phyloP scores from a whole-genome alignment of 2,113 vertebrate genomes.

The Epinephelus lanceolatus region DNA sequence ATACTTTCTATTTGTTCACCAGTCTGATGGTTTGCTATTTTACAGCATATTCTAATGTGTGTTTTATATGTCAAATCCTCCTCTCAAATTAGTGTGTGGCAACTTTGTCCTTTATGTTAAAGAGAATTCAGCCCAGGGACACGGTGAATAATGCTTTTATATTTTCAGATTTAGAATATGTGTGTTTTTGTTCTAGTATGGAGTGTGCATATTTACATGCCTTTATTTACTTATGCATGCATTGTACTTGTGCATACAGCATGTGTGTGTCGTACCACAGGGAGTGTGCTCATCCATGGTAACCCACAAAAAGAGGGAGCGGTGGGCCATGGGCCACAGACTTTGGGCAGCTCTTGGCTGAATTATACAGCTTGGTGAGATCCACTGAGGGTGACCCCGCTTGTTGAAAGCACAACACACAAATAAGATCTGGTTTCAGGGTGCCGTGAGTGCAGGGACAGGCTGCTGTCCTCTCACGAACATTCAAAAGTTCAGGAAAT shows the following conservation, averaged over 20 bases:
- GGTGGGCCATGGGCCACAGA: conserved; percentile 49
- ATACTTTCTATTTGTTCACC: conserved; percentile 41
- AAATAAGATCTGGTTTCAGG: conserved; percentile 63
- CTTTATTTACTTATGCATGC: conserved; percentile 10
- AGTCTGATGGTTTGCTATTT: conserved; percentile 11
- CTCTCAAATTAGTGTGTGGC: neutral
- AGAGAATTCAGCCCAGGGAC: neutral
- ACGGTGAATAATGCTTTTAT: neutral
- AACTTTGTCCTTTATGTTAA: neutral
- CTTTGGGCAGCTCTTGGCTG: conserved; percentile 58
- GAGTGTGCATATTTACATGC: conserved; percentile 11
- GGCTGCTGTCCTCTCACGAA: neutral
- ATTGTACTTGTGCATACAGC: conserved; percentile 26
- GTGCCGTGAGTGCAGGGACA: neutral
- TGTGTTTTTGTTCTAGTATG: neutral
- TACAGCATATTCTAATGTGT: conserved; percentile 2
- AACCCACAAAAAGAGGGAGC: conserved; percentile 65
- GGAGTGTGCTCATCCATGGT: conserved; percentile 51
- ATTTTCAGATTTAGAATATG: neutral
- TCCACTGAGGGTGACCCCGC: conserved; percentile 78
- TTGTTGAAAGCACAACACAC: conserved; percentile 70
- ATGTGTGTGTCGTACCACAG: conserved; percentile 31
- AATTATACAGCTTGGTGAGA: conserved; percentile 80
- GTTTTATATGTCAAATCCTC: conserved; percentile 17
- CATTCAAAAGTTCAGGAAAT: conserved; percentile 8